A percentile compares a stretch with the other conserved stretches of the same genome.
phyloP scores from a whole-genome alignment of 2,113 vertebrate genomes.

The Puntigrus tetrazona region DNA sequence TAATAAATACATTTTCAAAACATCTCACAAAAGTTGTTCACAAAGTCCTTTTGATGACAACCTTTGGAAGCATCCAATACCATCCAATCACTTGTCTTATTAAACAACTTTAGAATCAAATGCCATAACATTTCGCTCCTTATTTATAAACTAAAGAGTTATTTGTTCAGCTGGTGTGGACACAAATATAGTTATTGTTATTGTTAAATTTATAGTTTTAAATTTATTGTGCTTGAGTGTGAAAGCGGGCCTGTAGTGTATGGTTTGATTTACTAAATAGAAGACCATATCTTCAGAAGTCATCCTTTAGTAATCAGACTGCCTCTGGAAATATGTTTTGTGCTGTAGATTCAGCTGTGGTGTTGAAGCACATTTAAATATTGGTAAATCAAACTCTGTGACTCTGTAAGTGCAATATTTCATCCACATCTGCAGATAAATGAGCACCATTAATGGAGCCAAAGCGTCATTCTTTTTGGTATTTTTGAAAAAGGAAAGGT shows the following conservation, averaged over 20 bases:
- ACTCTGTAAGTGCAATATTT: not conserved
- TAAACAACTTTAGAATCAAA: too few relatives aligned
- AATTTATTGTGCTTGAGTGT: too few relatives aligned
- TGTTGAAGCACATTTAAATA: not conserved
- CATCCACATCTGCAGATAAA: not conserved
- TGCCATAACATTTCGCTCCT: too few relatives aligned
- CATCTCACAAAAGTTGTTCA: too few relatives aligned
- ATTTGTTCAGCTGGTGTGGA: too few relatives aligned
- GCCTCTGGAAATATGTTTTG: not conserved
- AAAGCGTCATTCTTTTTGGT: not conserved
- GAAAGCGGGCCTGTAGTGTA: too few relatives aligned
- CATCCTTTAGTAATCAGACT: not conserved
- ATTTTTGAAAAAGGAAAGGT: not conserved
- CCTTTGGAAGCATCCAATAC: not conserved
- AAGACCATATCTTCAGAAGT: not conserved
- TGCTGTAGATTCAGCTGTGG: not conserved
- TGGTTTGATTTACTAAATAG: not conserved
- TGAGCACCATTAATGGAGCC: not conserved
- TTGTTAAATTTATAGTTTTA: too few relatives aligned
- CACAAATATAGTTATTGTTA: too few relatives aligned
- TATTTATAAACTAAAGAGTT: too few relatives aligned
- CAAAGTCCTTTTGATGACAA: not conserved
- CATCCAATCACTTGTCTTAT: not conserved
- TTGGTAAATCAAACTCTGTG: not conserved
- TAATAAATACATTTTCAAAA: not conserved